Conservation (phyloP, 2,113 vertebrate species). For the Strigops habroptila region DNA sequence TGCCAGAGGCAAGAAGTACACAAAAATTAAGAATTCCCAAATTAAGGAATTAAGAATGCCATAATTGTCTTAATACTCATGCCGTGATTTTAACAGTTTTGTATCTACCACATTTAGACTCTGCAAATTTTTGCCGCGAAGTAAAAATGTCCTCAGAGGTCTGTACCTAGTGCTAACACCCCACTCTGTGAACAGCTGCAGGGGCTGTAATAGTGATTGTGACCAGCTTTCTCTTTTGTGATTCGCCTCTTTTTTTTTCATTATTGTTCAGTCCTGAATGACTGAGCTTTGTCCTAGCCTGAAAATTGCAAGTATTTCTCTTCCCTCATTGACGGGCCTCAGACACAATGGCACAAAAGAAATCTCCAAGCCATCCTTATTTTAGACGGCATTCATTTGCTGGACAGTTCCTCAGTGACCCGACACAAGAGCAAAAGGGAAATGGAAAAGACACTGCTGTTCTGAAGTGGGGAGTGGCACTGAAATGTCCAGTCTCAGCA, state of each 20-base stretch:
- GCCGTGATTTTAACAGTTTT: neutral
- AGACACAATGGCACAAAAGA: neutral
- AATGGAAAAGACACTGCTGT: neutral
- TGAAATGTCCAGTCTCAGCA: neutral
- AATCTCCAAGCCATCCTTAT: neutral
- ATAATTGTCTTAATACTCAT: neutral
- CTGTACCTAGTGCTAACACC: neutral
- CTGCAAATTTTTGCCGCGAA: neutral
- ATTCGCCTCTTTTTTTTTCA: neutral
- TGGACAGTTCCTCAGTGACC: neutral
- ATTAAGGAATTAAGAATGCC: neutral
- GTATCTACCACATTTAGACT: neutral
- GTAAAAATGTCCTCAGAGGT: neutral
- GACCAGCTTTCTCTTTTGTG: neutral
- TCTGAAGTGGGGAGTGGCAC: neutral
- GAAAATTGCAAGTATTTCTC: slow-evolving; percentile 1
- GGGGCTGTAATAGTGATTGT: neutral
- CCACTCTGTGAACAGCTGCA: slow-evolving; percentile 37
- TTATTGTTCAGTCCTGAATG: neutral
- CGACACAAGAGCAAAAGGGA: neutral
- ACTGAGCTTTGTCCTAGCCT: neutral
- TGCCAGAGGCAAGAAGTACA: neutral
- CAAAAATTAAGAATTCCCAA: neutral
- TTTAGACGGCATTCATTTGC: neutral
- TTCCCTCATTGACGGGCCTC: neutral